Evolutionary conservation across 2,113 vertebrate species (phyloP), one percentile per base, ranked within the genome.

Genomic region (Clinocottus analis): DNA sequence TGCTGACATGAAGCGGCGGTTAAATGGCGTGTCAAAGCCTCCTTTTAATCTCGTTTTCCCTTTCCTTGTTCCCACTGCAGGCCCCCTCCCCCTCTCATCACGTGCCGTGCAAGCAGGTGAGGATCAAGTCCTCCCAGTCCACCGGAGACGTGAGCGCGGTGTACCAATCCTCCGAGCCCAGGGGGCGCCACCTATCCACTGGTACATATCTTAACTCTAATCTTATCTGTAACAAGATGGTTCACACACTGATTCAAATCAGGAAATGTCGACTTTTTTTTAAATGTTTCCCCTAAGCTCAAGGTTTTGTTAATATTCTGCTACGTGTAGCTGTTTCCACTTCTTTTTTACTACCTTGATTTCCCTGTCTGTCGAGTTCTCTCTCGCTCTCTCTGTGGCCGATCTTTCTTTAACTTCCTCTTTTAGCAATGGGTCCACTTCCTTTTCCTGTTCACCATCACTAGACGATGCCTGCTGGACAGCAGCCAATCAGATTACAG

Each of bases 61-160:
- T 49, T 14, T 64, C 53, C 58, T 37, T 16, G 23, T 41, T n/a
- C 41, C 21, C 12, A 9, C 61, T 66, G 0, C 80, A 95, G 95
- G 92, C 91, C 4, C 82, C 93, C 19, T 95, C 96, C 39, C 94
- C 95, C 55, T 94, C 97, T 67, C 97, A 96, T 88, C 96, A 95
- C 6, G 93, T 92, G 23, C 79, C 94, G 4, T 94, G 95, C 82
- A 98, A 96, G 79, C 98, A 99, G 93, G 97, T 99, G 91, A 96
- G 98, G 88, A 98, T 99, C 91, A 98, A 98, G 92, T 92, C 97
- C 61, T 98, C 98, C 25, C 98, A 99, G 17, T 98, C 98, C 10
- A 94, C 95, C 2, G 97, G 97, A 72, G 98, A 99, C 72, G 94
- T 98, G 67, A 97, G 93, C 92, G 91, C 95, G 0, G 90, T 86